A percentile compares a stretch with the other conserved stretches of the same genome.
phyloP scores from a whole-genome alignment of 2,888 invertebrate species.

The Trilocha varians region DNA sequence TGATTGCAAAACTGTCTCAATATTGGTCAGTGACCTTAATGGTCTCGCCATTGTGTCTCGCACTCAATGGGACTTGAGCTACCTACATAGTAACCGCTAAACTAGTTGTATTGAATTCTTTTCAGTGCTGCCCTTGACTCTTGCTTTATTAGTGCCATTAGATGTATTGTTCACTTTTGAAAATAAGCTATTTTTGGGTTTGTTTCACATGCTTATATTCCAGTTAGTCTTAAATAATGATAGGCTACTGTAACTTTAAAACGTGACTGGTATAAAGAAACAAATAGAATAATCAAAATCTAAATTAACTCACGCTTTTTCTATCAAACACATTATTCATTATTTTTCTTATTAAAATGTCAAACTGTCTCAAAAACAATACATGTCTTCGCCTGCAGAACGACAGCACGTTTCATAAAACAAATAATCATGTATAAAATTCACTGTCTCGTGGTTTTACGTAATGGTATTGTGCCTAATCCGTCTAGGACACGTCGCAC shows the following conservation, averaged over 20 bases:
- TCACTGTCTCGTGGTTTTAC: slow-evolving; percentile 16
- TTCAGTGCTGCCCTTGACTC: not conserved
- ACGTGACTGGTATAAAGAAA: too few relatives aligned
- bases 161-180: not conserved
- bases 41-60: slow-evolving; percentile 32
- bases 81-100: not conserved
- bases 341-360: too few relatives aligned
- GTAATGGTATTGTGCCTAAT: slow-evolving; percentile 36
- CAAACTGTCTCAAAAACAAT: too few relatives aligned
- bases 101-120: not conserved
- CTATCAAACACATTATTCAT: too few relatives aligned
- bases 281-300: too few relatives aligned
- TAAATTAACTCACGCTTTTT: too few relatives aligned
- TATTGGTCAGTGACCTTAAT: slow-evolving; percentile 40
- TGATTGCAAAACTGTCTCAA: slow-evolving; percentile 38
- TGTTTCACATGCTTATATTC: too few relatives aligned
- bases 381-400: not conserved
- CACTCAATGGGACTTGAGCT: slow-evolving; percentile 2
- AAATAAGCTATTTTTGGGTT: too few relatives aligned
- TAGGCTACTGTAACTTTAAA: too few relatives aligned
- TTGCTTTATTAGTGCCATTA: not conserved
- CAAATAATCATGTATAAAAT: not conserved
- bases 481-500: slow-evolving; percentile 50
- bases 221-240: too few relatives aligned
- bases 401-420: not conserved